Conservation (phyloP, 2,797 vertebrate species). For the Labeo calbasu region DNA sequence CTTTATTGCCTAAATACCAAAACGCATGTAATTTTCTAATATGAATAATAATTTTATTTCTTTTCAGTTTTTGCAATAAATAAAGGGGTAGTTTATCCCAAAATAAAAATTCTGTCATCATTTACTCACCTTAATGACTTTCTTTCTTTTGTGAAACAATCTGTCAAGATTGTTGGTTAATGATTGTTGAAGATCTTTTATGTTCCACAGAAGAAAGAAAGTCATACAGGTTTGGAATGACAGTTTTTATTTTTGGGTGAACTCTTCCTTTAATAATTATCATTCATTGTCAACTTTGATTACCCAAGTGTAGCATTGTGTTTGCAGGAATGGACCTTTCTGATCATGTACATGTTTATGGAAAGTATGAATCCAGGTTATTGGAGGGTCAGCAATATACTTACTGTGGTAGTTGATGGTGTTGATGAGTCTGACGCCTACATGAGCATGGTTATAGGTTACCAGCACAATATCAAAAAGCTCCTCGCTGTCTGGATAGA, state of each 20-base stretch:
- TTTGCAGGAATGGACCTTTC: background rate
- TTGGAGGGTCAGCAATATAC: conserved; percentile 54
- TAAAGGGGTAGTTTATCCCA: background rate
- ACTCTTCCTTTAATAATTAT: background rate
- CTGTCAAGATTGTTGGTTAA: too few species aligned
- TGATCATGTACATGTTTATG: background rate
- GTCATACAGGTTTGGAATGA: too few species aligned
- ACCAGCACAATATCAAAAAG: conserved; percentile 95
- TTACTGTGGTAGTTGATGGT: conserved; percentile 98
- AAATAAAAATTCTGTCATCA: too few species aligned
- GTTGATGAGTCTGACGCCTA: conserved; percentile 96
- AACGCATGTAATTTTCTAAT: background rate
- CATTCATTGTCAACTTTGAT: background rate
- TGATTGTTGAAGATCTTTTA: too few species aligned
- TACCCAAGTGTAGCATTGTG: background rate
- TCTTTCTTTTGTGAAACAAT: too few species aligned
- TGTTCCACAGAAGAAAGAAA: too few species aligned
- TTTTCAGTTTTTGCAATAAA: background rate
- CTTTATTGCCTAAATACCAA: background rate
- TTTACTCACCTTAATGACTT: too few species aligned
- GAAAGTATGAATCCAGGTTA: background rate
- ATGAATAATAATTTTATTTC: background rate
- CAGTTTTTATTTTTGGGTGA: background rate
- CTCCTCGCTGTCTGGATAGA: conserved; percentile 93
- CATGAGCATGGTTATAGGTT: conserved; percentile 97